These are phyloP conservation scores for Xiphophorus maculatus DNA, from an alignment of 2,113 vertebrate species.

Conservation along the genomic window DNA sequence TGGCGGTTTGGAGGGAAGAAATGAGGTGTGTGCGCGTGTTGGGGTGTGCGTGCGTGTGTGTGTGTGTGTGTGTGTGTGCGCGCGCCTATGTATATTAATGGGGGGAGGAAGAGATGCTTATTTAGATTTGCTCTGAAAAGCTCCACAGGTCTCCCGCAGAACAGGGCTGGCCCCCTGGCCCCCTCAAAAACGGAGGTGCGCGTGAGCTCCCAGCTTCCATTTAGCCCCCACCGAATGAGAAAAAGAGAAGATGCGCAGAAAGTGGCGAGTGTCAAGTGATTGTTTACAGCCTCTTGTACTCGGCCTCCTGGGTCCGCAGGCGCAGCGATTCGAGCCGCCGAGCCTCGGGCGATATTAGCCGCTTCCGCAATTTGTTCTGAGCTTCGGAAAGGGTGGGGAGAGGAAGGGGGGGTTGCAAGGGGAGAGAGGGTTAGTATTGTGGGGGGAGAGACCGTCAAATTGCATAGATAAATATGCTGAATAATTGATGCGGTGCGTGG, in stretches of 20 bases:
- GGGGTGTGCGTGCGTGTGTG: constrained; percentile 9
- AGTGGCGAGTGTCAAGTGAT: constrained; percentile 71
- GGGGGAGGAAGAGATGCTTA: constrained; percentile 50
- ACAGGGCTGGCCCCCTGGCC: neutral
- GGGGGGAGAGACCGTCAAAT: constrained; percentile 76
- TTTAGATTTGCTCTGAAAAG: constrained; percentile 51
- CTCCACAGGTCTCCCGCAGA: constrained; percentile 64
- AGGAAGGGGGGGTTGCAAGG: too few species aligned
- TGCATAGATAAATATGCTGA: constrained; percentile 83
- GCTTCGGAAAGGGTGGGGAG: constrained; percentile 44
- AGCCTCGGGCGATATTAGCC: constrained; percentile 67
- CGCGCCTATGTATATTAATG: constrained; percentile 12
- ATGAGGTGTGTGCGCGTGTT: constrained; percentile 9
- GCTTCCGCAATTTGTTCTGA: constrained; percentile 74
- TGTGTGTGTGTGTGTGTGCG: constrained; percentile 11
- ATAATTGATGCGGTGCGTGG: constrained; percentile 79
- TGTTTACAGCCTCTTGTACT: constrained; percentile 68
- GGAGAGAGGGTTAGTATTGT: too few species aligned
- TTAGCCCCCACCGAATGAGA: constrained; percentile 54
- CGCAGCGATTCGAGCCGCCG: constrained; percentile 57
- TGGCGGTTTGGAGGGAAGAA: constrained; percentile 67
- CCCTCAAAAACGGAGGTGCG: constrained; percentile 37
- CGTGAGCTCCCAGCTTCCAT: constrained; percentile 55
- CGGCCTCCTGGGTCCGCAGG: constrained; percentile 51
- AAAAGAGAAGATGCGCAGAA: constrained; percentile 49